Base-by-base conservation (phyloP, 2,888 invertebrate species). In the Beris morrisii region DNA sequence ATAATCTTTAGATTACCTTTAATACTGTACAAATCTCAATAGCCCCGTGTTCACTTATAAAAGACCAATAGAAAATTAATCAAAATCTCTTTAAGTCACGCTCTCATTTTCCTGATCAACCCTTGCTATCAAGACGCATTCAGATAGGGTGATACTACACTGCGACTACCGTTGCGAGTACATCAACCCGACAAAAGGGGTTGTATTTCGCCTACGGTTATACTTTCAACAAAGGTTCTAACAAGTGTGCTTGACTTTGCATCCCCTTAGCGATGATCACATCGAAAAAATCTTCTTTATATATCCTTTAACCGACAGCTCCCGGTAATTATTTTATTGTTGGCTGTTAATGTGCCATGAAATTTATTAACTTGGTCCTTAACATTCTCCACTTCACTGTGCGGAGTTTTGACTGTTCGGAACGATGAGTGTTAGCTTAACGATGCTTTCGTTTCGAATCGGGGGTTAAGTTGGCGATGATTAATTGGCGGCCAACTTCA, bases 291-390 rank as follows among this genome's bases (percentile, higher is more conserved):
- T 59, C 56, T 11, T 30, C 11, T 15, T 28, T 13, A 52, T n/a
- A 45, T 59, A 52, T 52, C 15, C 22, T 43, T 32, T 15, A 52
- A 61, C 15, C 30, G 52, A 61, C 38, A 53, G 53, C 13, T 64
- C 45, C 58, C 67, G 71, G 70, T 73, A 74, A 74, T 75, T 74
- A 74, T 74, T 74, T 74, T 71, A 73, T 73, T 74, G 74, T 75
- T 71, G 70, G 67, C 72, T 72, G 73, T 72, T 73, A 75, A 75
- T 75, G 74, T 71, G 72, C 73, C 74, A 71, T 74, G 70, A 74
- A 75, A 75, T 75, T 73, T 73, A 73, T 73, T 72, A 68, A 63
- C 63, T 64, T 46, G 38, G 61, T n/a, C 22, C 46, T 61, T 15
- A n/a, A 32, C 38, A 38, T 38, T 38, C 61, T 45, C 15, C 9